These are phyloP conservation scores for Diadegma fenestrale DNA, from an alignment of 2,888 invertebrate genomes.

Conservation along the genomic window DNA sequence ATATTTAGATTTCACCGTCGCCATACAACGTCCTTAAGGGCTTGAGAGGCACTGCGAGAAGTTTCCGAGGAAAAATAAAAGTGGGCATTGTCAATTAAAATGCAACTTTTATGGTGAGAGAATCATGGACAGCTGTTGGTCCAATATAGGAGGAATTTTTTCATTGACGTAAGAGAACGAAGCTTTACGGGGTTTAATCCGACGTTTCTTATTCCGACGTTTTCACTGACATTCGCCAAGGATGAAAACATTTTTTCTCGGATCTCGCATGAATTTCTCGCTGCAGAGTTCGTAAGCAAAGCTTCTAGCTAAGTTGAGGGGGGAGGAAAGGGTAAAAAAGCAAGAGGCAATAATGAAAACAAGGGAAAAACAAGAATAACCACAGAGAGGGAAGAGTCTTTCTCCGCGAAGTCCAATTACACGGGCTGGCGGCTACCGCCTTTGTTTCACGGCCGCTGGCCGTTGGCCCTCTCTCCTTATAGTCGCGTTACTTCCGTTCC, in stretches of 20 bases:
- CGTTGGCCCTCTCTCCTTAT: conserved; percentile 77
- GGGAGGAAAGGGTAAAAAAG: conserved; percentile 12
- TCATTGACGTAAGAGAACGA: not conserved
- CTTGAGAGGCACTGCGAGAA: not conserved
- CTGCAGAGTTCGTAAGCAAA: conserved; percentile 35
- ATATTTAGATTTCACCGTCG: too few species aligned
- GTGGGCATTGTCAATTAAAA: not conserved
- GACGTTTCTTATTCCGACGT: conserved; percentile 10
- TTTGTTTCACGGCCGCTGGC: conserved; percentile 85
- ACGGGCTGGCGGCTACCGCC: conserved; percentile 83
- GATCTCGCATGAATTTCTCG: conserved; percentile 51
- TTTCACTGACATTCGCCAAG: conserved; percentile 27
- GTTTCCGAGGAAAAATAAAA: too few species aligned
- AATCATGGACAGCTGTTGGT: not conserved
- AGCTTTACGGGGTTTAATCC: not conserved
- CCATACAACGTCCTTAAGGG: too few species aligned
- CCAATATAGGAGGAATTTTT: not conserved
- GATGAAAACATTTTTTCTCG: conserved; percentile 22
- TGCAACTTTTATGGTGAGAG: not conserved
- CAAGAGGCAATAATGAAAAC: conserved; percentile 48
- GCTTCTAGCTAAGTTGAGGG: conserved; percentile 8
- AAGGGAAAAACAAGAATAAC: conserved; percentile 63
- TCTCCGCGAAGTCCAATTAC: conserved; percentile 82
- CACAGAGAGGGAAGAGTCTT: conserved; percentile 59
- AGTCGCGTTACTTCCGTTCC: conserved; percentile 73